Base-by-base conservation (phyloP, 2,797 vertebrate genomes). In the Threskiornis aethiopicus region DNA sequence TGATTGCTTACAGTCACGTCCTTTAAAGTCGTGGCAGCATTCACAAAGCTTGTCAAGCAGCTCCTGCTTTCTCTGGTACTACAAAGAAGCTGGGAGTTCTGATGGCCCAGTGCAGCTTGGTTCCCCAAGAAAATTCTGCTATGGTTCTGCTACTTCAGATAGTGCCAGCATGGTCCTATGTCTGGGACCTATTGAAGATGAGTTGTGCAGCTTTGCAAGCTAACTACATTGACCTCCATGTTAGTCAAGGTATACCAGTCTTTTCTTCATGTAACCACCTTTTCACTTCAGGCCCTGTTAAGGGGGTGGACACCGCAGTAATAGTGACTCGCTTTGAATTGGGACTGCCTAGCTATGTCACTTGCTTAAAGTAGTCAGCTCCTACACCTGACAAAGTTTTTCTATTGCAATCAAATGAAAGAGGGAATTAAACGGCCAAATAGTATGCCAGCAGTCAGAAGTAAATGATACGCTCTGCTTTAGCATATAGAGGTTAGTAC, bases 91-190 rank as follows among this genome's bases (percentile, higher is more conserved):
- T 51, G 26, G n/a, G 20, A 51, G 26, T 28, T 29, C 51, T 46
- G 29, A 24, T 22, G 54, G 33, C 13, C 10, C 18, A 17, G 3
- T 13, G 28, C 20, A 37, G 20, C 31, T 54, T 44, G 5, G 22
- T 29, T 87, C 84, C 39, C 51, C 10, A 6, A 24, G 44, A 28
- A 77, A 77, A n/a, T 33, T n/a, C 29, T 59, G 7, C 29, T 69
- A 15, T 10, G 25, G 11, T 91, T 33, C 26, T 65, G 37, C 26
- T 49, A 8, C 10, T 64, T 67, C 49, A 64, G 44, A 11, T 17
- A 44, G 13, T 33, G 9, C 16, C 57, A 51, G 19, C 26, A 16
- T 4, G 8, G 22, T 65, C 39, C 70, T 69, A 2, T 1, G 0
- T 9, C 51, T 76, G 44, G 26, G 16, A 21, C 24, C 31, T 49